These are phyloP conservation scores for Elachura formosa DNA, from an alignment of 2,113 vertebrate species.

Conservation along the genomic window DNA sequence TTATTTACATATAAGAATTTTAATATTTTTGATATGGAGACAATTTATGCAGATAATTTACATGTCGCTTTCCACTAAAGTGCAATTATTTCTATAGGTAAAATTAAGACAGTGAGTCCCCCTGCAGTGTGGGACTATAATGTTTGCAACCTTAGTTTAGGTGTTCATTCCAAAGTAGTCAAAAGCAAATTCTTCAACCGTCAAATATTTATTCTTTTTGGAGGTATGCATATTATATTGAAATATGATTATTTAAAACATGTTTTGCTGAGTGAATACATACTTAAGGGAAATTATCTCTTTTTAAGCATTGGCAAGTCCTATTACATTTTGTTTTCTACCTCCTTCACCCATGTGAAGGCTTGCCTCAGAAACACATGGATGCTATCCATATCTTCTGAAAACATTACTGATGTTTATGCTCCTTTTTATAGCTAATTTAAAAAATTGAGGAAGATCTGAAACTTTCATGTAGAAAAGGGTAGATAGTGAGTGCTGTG, in stretches of 20 bases:
- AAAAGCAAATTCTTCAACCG: neutral
- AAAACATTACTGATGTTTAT: neutral
- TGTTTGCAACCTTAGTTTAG: neutral
- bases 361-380: neutral
- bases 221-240: neutral
- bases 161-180: neutral
- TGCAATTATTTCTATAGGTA: neutral
- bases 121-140: neutral
- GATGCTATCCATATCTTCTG: neutral
- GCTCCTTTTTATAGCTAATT: no score
- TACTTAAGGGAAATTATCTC: neutral
- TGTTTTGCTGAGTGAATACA: neutral
- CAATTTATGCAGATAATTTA: neutral
- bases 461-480: neutral
- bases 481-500: neutral
- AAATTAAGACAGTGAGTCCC: neutral
- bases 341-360: neutral
- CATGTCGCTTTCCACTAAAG: neutral
- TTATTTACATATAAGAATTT: neutral
- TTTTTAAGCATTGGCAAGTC: neutral
- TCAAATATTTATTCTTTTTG: neutral
- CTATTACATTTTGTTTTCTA: neutral
- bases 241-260: neutral
- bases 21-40: neutral
- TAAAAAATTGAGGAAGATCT: neutral